Base-by-base conservation (phyloP, 2,888 invertebrate genomes). In the Creontiades dilutus region DNA sequence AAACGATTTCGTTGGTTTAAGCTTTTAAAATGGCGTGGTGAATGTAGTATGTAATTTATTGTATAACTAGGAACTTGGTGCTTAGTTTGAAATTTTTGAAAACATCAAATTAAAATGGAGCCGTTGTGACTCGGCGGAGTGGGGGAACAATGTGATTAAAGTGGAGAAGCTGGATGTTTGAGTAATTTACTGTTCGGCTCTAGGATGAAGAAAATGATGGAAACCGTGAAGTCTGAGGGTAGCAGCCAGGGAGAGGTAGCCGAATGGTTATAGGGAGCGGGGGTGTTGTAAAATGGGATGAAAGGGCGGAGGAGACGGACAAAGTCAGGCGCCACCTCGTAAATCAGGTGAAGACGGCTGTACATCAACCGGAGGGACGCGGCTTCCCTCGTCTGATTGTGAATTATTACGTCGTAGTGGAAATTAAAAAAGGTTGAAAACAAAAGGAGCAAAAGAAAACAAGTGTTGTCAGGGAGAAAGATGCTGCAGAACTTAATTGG, bases 311-410 rank as follows among this genome's bases (percentile, higher is more conserved):
- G 57, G 27, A 57, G 85, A 85, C 85, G 85, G 85, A 85, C 68
- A 85, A 85, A 85, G 85, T 85, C 85, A 85, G 68, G 61, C 85
- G 85, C 27, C 68, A 68, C 68, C 85, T 85, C 85, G 68, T 85
- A 85, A 85, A 85, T 85, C 68, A 68, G 85, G 68, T 85, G 85
- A 85, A 57, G 85, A 85, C 85, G 61, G 85, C 68, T 85, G 68
- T 85, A 85, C 85, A 85, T 85, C 85, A 85, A 55, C 48, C 68
- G 68, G 23, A 27, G 68, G 47, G 82, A 52, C 47, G 27, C 48
- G 82, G 82, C 82, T 52, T 82, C 82, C 52, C 48, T 27, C 27
- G 82, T 47, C 52, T 82, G 82, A 82, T 82, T 82, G 82, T 82
- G 82, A 82, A 82, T 82, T 82, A 82, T 82, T 82, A 82, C 82